Conservation (phyloP, 2,888 invertebrate genomes). For the Lasioglossum malachurum region DNA sequence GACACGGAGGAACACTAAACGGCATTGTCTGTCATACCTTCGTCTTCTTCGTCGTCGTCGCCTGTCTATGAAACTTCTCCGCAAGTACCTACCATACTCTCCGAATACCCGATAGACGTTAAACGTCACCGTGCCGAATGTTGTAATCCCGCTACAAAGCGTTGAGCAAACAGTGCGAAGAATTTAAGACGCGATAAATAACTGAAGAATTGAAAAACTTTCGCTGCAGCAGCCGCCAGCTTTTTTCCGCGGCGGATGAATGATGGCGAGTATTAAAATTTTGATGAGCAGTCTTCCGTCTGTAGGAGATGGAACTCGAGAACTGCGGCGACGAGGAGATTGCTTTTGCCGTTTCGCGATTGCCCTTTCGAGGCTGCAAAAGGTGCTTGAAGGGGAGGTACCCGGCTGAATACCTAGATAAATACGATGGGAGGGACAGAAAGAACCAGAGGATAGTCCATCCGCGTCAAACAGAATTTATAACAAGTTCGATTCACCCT, state of each 20-base stretch:
- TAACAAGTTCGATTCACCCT: slow-evolving; percentile 31
- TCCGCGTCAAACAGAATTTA: slow-evolving; percentile 9
- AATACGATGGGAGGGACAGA: slow-evolving; percentile 9
- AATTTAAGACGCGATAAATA: slow-evolving; percentile 2
- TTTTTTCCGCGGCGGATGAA: neutral
- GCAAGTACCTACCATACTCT: neutral
- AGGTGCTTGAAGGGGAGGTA: slow-evolving; percentile 30
- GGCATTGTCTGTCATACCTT: neutral
- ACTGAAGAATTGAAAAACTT: slow-evolving; percentile 22
- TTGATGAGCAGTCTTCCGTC: neutral
- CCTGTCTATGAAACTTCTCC: neutral
- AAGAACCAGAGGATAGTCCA: neutral
- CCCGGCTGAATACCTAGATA: slow-evolving; percentile 27
- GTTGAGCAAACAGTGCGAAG: neutral
- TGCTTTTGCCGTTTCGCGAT: neutral
- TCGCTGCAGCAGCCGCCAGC: neutral
- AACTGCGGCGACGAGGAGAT: neutral
- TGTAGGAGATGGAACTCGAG: neutral
- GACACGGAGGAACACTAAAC: neutral
- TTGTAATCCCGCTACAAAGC: neutral
- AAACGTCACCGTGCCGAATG: neutral
- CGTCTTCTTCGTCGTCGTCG: neutral
- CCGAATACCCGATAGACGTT: neutral
- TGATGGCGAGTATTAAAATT: slow-evolving; percentile 16
- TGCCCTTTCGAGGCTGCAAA: slow-evolving; percentile 46